Conservation (phyloP, 1,140 invertebrate genomes). For the Lepidotrigona ventralis region DNA sequence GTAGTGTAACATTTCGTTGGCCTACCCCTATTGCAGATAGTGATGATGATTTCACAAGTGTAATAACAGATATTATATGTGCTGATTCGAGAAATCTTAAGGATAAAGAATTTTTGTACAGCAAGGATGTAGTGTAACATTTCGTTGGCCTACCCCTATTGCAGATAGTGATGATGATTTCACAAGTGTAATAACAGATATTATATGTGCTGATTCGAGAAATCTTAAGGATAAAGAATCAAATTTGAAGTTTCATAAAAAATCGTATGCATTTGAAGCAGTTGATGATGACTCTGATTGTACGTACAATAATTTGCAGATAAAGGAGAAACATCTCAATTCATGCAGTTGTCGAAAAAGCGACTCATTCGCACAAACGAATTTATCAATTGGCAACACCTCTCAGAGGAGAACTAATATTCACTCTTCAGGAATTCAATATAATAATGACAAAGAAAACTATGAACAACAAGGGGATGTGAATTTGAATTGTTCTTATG, state of each 20-base stretch:
- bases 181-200: slow-evolving; percentile 69
- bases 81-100: neutral
- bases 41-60: slow-evolving; percentile 73
- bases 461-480: neutral
- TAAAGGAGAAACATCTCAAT: neutral
- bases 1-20: slow-evolving; percentile 70
- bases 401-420: neutral
- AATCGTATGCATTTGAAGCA: neutral
- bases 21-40: slow-evolving; percentile 72
- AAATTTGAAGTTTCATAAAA: neutral
- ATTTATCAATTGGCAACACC: neutral
- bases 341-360: neutral
- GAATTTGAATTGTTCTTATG: neutral
- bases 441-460: neutral
- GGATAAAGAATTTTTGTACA: too few species aligned
- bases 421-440: neutral
- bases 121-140: slow-evolving; percentile 58
- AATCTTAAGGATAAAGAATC: neutral
- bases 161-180: slow-evolving; percentile 75
- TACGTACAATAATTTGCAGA: neutral
- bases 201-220: slow-evolving; percentile 9
- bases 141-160: slow-evolving; percentile 73
- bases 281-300: neutral
- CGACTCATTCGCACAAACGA: slow-evolving; percentile 16
- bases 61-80: slow-evolving; percentile 66